phyloP scores from a whole-genome alignment of 2,113 vertebrate species.

The Lepisosteus oculatus region DNA sequence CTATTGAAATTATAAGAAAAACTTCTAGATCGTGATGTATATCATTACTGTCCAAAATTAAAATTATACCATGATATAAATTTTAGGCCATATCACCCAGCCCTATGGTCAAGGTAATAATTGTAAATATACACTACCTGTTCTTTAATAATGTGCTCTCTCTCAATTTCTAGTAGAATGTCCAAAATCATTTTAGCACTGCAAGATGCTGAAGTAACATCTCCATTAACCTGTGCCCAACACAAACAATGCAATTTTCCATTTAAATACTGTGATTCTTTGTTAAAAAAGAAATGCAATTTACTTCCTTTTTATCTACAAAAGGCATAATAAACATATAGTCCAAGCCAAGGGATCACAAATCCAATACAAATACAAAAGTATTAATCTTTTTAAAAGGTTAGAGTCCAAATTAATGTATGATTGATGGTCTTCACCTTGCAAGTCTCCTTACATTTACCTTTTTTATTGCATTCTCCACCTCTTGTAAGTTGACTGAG shows the following conservation, averaged over 20 bases:
- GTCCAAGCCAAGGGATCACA: too few species aligned
- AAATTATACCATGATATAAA: too few species aligned
- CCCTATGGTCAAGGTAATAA: neutral
- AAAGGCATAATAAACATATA: too few species aligned
- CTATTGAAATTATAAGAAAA: too few species aligned
- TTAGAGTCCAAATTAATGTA: too few species aligned
- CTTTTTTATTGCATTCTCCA: conserved; percentile 48
- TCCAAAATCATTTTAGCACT: conserved; percentile 50
- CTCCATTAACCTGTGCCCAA: conserved; percentile 45
- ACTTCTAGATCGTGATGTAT: too few species aligned
- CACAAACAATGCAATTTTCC: neutral
- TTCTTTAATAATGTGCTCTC: conserved; percentile 46
- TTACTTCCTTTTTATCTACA: neutral
- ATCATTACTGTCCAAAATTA: too few species aligned
- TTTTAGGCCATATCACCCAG: too few species aligned
- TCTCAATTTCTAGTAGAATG: conserved; percentile 62
- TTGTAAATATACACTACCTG: conserved; percentile 37
- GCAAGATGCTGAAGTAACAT: conserved; percentile 43
- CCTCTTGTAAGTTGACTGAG: conserved; percentile 36
- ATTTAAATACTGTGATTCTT: neutral
- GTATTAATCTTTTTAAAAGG: too few species aligned
- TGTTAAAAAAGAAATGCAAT: neutral
- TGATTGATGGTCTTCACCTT: too few species aligned
- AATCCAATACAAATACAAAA: too few species aligned
- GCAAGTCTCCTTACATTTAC: conserved; percentile 22